Evolutionary conservation across 2,113 vertebrate species (phyloP), one percentile per base, ranked within the genome.

Genomic region (Agapornis roseicollis): DNA sequence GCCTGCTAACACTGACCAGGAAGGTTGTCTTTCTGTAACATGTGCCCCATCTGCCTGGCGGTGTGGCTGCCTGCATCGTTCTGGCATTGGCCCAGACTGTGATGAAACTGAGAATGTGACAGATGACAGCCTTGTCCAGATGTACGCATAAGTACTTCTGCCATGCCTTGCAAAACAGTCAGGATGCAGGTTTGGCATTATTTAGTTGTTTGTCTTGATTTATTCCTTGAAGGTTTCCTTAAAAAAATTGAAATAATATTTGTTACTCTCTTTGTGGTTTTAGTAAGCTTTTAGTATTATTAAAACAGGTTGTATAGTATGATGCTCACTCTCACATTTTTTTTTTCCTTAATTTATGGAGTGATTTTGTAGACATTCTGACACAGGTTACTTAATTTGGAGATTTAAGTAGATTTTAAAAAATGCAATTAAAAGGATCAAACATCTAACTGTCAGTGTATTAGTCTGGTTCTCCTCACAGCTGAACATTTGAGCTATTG

Each of bases 61-160:
- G 8, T 37, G 89, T 39, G 90, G 79, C 94, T 94, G 95, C 90
- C 90, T 82, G 85, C 82, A 6, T 82, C 2, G 20, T 41, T 37
- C 92, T 89, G 88, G 92, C 96, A 35, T 9, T 5, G 79, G 79
- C 82, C 85, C 95, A 90, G 80, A n/a, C 80, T 66, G 42, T n/a
- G 65, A 86, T 82, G 86, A 73, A 89, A 63, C 73, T 39, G 72
- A 82, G 88, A 90, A 86, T 70, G 92, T 90, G 94, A 84, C 92
- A 94, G 92, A 93, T 88, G 78, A 89, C 91, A 86, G 78, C 6
- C 80, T 46, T 61, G 81, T 90, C 93, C 95, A 95, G 93, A 94
- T 94, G 91, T 94, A 73, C 6, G 7, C 76, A n/a, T n/a, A 68
- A 46, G 50, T 85, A 17, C 90, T 90, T 27, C 82, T 83, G 81